A percentile compares a stretch with the other conserved stretches of the same genome.
Evolutionary conservation across 2,888 invertebrate species (phyloP).

Genomic region (Scrobipalpa costella): DNA sequence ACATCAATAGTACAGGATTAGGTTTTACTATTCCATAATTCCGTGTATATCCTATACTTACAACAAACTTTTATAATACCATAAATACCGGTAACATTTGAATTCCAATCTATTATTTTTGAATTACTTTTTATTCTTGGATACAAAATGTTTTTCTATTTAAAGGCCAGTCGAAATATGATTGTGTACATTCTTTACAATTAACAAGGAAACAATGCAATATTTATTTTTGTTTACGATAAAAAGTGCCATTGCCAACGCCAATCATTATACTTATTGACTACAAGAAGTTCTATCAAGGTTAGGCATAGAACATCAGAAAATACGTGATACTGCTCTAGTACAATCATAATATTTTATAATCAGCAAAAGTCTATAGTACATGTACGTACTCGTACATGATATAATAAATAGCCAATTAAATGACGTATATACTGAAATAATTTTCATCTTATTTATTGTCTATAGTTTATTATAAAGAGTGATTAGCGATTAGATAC

Average conservation of each 20-base stretch:
- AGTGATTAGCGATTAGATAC: background rate
- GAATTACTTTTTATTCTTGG: too few species aligned
- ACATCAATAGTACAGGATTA: background rate
- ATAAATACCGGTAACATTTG: background rate
- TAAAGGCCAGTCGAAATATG: too few species aligned
- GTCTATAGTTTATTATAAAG: background rate
- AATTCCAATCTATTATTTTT: too few species aligned
- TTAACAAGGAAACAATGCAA: too few species aligned
- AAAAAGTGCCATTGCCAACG: too few species aligned
- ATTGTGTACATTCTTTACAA: too few species aligned
- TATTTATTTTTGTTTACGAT: too few species aligned
- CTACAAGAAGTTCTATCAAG: too few species aligned
- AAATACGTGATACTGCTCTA: background rate
- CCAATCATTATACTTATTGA: too few species aligned
- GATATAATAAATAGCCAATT: background rate
- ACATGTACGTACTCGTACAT: too few species aligned
- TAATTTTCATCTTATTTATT: slow-evolving; percentile 5
- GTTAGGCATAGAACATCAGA: background rate
- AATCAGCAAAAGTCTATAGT: background rate
- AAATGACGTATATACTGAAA: background rate
- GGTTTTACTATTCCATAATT: background rate
- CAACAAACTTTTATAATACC: background rate
- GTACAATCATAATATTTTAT: background rate
- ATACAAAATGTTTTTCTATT: too few species aligned
- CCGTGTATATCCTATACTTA: background rate